These are phyloP conservation scores for Esox niger DNA, from an alignment of 2,113 vertebrate species.

Conservation along the genomic window DNA sequence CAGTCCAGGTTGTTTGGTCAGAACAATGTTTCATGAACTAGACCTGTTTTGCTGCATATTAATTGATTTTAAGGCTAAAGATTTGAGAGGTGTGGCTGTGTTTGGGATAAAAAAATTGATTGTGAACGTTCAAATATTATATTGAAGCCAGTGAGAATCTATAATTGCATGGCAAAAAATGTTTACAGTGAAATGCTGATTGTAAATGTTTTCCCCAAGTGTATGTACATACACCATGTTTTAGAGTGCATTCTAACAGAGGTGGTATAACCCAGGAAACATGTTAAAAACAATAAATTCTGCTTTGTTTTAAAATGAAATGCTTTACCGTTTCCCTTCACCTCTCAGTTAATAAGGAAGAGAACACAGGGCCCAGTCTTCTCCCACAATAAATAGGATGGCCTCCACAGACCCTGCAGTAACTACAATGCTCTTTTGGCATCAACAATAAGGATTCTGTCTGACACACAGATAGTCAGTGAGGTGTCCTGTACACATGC, in stretches of 20 bases:
- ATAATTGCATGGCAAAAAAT: background rate
- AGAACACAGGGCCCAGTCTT: constrained; percentile 23
- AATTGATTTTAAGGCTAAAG: constrained; percentile 10
- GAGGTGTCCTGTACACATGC: constrained; percentile 34
- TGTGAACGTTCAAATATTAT: background rate
- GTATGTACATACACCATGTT: constrained; percentile 17
- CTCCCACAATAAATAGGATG: constrained; percentile 22
- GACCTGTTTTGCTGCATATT: background rate
- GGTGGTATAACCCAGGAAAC: constrained; percentile 26
- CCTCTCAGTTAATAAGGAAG: constrained; percentile 39
- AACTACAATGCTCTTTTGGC: constrained; percentile 40
- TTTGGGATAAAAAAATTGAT: background rate
- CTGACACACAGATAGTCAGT: background rate
- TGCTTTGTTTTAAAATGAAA: constrained; percentile 65
- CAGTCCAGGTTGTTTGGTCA: constrained; percentile 9
- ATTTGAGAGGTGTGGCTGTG: constrained; percentile 11
- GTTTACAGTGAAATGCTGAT: constrained; percentile 35
- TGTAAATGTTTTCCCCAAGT: constrained; percentile 22
- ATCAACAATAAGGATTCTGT: constrained; percentile 34
- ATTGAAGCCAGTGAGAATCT: background rate
- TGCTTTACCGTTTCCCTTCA: constrained; percentile 28
- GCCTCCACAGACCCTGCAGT: constrained; percentile 40
- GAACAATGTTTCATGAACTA: constrained; percentile 27
- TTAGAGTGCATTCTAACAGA: constrained; percentile 41
- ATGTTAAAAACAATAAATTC: too few relatives aligned